Base-by-base conservation (phyloP, 2,797 vertebrate genomes). In the Pterois miles region DNA sequence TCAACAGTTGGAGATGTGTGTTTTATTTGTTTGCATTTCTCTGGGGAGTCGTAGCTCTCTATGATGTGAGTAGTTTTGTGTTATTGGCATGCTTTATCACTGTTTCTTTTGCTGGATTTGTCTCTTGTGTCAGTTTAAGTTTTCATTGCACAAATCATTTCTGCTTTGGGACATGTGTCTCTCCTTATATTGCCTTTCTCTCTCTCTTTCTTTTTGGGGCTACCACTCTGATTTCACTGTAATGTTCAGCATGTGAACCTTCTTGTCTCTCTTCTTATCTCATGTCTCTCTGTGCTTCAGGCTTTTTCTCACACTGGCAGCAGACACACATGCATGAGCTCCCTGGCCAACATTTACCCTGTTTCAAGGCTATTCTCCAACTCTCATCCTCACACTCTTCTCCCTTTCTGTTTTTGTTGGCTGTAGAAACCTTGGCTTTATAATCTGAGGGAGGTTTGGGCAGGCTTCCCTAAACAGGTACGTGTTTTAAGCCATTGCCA, bases 391-490 rank as follows among this genome's bases (percentile, higher is more conserved):
- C 5, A 58, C 40, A 59, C 58, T 48, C 34, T 12, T 79, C 62
- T 36, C 16, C 11, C 38, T 58, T 23, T 70, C 53, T 82, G 40
- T 79, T 67, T 25, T 82, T 80, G 3, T 74, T 88, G 87, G 40
- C 79, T 89, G 56, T 91, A 99, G 98, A 99, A 99, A 95, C 96
- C 98, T 1, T 99, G 98, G 98, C 90, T 96, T 69, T 96, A 98
- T 85, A 95, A 98, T 91, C 93, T 98, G 4, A 96, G 90, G 91
- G 95, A 97, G 66, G 96, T 98, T 65, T 99, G 97, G 97, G 94
- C 91, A 34, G 96, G 91, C 75, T 99, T 97, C 76, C 98, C 98
- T 0, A 97, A 95, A 87, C 98, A 99, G 86, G 98, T 98, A 78
- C 34, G 46, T 72, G 2, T 12, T 71, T 85, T 27, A n/a, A 50